Conservation (phyloP, 2,888 invertebrate species). For the Dromius quadrimaculatus region DNA sequence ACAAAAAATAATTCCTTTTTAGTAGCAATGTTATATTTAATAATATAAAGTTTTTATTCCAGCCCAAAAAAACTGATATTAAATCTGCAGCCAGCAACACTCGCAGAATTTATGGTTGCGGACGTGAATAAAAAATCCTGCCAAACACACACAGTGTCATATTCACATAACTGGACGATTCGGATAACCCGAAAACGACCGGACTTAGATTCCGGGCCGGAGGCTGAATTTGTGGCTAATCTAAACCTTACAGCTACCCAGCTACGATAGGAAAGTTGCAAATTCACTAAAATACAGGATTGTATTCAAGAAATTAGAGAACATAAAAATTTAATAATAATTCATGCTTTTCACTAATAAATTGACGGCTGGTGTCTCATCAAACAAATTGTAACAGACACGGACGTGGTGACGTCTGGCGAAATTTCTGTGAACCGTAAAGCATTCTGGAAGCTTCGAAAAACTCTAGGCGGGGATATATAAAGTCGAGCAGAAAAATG, state of each 20-base stretch:
- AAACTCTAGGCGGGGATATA: no score
- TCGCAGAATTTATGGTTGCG: constrained; percentile 2
- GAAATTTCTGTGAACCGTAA: no score
- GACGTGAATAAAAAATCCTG: not conserved
- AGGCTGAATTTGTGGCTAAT: constrained; percentile 27
- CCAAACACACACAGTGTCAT: not conserved
- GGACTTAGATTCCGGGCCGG: not conserved
- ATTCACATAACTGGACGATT: not conserved
- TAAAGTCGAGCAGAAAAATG: no score
- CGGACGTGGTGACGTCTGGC: no score
- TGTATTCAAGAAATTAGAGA: not conserved
- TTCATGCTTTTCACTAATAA: no score
- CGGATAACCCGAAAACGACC: not conserved
- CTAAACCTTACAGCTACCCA: constrained; percentile 33
- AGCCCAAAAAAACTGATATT: constrained; percentile 7
- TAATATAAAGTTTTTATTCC: no score
- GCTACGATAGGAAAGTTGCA: constrained; percentile 4
- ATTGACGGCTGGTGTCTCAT: no score
- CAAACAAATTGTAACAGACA: no score
- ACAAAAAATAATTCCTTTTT: no score
- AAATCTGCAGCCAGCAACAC: not conserved
- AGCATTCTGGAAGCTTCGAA: no score
- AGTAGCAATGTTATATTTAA: no score
- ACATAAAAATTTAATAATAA: no score
- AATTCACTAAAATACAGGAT: constrained; percentile 8